phyloP scores from a whole-genome alignment of 2,113 vertebrate genomes.

The Mellivora capensis region DNA sequence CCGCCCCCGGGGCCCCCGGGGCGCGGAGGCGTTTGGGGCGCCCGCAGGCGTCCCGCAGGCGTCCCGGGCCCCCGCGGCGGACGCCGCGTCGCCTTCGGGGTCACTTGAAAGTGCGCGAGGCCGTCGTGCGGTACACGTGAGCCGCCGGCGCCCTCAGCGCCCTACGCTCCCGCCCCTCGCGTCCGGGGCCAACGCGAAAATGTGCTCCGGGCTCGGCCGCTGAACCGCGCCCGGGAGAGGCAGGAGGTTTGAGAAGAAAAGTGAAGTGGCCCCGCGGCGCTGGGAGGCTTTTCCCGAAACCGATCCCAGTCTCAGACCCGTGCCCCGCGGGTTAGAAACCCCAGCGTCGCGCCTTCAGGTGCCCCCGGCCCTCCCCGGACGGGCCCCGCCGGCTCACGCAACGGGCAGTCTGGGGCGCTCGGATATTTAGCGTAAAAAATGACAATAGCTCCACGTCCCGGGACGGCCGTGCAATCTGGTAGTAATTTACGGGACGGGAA shows the following conservation, averaged over 20 bases:
- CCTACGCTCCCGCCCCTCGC: constrained; percentile 22
- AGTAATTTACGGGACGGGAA: constrained; percentile 86
- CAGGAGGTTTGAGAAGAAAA: background rate
- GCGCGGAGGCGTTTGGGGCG: background rate
- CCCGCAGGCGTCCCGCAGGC: background rate
- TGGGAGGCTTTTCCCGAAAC: background rate
- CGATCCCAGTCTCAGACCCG: background rate
- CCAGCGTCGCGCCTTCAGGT: background rate
- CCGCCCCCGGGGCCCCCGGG: background rate
- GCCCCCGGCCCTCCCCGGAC: background rate
- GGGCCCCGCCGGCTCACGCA: background rate
- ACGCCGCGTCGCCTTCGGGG: constrained; percentile 51
- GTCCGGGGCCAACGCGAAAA: constrained; percentile 58
- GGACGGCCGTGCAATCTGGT: constrained; percentile 79
- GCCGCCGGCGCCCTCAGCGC: background rate
- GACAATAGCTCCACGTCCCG: constrained; percentile 67
- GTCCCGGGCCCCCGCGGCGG: constrained; percentile 36
- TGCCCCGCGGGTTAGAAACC: background rate
- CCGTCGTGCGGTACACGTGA: background rate
- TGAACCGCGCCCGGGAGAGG: background rate
- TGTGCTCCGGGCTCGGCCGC: constrained; percentile 17
- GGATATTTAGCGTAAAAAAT: constrained; percentile 74
- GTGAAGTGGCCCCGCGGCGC: background rate
- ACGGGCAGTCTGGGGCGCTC: constrained; percentile 51
- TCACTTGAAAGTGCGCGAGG: constrained; percentile 56